Evolutionary conservation across 1,140 invertebrate genomes (phyloP).

Genomic region (Hyles euphorbiae): DNA sequence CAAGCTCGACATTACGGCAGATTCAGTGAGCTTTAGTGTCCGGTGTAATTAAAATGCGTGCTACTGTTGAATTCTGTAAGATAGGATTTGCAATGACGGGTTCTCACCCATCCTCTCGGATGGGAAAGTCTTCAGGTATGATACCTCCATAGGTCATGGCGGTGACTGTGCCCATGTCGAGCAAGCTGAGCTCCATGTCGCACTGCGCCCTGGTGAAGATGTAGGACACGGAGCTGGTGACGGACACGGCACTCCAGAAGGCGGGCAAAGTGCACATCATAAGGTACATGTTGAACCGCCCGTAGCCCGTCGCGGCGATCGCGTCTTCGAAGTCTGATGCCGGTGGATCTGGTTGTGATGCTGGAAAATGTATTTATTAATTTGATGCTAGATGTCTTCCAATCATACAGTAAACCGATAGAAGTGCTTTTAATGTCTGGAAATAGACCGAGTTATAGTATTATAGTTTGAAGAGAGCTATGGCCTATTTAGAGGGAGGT

Average conservation of each 20-base stretch:
- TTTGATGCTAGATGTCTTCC: neutral
- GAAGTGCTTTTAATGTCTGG: neutral
- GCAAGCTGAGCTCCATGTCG: conserved; percentile 79
- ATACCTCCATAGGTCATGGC: conserved; percentile 81
- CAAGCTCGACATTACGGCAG: no score
- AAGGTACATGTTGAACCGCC: conserved; percentile 81
- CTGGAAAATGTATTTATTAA: neutral
- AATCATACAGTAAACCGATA: neutral
- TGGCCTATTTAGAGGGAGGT: no score
- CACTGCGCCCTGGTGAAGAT: conserved; percentile 83
- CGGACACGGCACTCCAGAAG: conserved; percentile 79
- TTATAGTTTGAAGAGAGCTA: no score
- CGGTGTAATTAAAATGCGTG: no score
- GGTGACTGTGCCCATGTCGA: conserved; percentile 82
- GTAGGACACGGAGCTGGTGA: conserved; percentile 79
- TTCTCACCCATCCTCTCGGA: no score
- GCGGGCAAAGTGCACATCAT: conserved; percentile 78
- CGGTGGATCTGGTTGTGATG: conserved; percentile 40
- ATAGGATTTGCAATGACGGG: no score
- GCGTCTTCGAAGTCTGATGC: conserved; percentile 78
- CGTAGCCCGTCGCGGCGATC: conserved; percentile 77
- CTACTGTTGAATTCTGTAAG: no score
- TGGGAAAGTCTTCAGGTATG: no score
- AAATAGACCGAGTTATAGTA: no score
- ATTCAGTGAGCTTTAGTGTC: no score